phyloP scores from a whole-genome alignment of 92 coral and sea anemone species.

The Virgularia gustaviana region DNA sequence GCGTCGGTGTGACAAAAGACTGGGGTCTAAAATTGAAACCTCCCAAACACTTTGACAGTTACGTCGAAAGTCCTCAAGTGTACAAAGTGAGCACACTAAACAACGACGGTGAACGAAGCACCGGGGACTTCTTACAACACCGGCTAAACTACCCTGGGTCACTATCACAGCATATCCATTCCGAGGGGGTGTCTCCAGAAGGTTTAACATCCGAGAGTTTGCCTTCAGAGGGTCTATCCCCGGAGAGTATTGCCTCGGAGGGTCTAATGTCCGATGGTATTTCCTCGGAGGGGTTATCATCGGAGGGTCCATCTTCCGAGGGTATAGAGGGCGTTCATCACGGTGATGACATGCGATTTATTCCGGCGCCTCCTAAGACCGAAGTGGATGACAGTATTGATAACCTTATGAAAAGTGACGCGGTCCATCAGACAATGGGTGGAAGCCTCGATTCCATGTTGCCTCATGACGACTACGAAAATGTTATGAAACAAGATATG shows the following conservation, averaged over 20 bases:
- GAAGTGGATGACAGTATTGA: neutral
- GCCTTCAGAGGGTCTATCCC: neutral
- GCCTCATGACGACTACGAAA: neutral
- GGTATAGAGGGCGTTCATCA: neutral
- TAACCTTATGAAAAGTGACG: slow-evolving; percentile 9
- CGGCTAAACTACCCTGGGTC: slow-evolving; percentile 9
- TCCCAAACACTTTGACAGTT: slow-evolving; percentile 7
- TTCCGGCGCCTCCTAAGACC: neutral
- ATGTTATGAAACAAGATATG: slow-evolving; percentile 27
- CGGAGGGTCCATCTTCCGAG: neutral
- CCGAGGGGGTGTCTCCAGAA: neutral
- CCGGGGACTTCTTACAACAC: slow-evolving; percentile 20
- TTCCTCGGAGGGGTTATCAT: neutral
- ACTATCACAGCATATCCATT: neutral
- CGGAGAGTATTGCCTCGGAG: neutral
- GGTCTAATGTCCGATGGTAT: neutral
- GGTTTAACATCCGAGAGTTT: neutral
- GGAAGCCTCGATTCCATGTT: neutral
- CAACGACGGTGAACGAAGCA: slow-evolving; percentile 20
- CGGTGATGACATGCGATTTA: neutral
- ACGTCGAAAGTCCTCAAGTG: slow-evolving; percentile 36
- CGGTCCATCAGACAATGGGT: slow-evolving; percentile 3
- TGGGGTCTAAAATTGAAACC: slow-evolving; percentile 30
- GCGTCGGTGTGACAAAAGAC: slow-evolving; percentile 28
- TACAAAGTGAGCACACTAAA: slow-evolving; percentile 17